Evolutionary conservation across 2,888 invertebrate genomes (phyloP), one percentile per base, ranked within the genome.

Genomic region (Rhagophthalmus giganteus): DNA sequence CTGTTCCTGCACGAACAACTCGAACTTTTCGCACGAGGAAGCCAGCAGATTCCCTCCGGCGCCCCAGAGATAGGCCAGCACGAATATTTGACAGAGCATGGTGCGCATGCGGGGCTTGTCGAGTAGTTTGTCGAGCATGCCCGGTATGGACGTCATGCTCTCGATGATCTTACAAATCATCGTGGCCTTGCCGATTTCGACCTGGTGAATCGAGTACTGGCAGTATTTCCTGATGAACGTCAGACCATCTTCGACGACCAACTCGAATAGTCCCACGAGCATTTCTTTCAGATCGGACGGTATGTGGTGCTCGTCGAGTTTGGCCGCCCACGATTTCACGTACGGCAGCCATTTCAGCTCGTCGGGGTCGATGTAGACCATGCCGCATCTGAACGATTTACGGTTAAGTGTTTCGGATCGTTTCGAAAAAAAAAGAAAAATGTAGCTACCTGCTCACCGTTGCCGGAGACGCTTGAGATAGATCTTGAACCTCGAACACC

Each of bases 401-500:
- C n/a, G n/a, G n/a, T n/a, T n/a, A n/a, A n/a, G n/a, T n/a, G n/a
- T n/a, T n/a, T n/a, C n/a, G n/a, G n/a, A n/a, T n/a, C n/a, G n/a
- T n/a, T n/a, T n/a, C n/a, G n/a, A n/a, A n/a, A n/a, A n/a, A 32
- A 37, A 31, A 26, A 20, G 20, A 20, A 20, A 5, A 20, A 20
- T 20, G 7, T 20, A 20, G 4, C 20, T 40, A 72, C 68, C 84
- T 76, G 70, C 85, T 85, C 2, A 94, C 94, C 0, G 94, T 94
- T 1, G 94, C 94, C 0, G 94, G 94, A 0, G 94, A 93, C 0
- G 94, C 94, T 70, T 93, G 93, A 0, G 90, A 81, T 41, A 94
- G 76, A 72, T 94, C 93, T 66, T 88, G 85, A 5, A 86, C 86
- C 78, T 90, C 90, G 72, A 94, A 94, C 11, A 94, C 74, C 91